Percentiles rank a stretch among this genome's conserved stretches.
Evolutionary conservation across 2,888 invertebrate genomes (phyloP).

Genomic region (Anoplius nigerrimus): DNA sequence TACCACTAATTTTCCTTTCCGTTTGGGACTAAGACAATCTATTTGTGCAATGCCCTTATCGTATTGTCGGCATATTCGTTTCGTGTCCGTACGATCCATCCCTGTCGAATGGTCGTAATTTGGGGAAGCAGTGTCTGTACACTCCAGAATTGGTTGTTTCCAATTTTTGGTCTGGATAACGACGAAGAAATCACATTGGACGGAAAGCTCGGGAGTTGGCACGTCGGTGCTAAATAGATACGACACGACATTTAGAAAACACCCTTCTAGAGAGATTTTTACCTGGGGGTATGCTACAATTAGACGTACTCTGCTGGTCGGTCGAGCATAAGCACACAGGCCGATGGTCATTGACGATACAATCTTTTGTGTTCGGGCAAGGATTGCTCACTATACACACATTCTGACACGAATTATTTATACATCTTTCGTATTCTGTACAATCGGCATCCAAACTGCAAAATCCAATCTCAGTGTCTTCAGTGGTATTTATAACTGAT

Average conservation of each 20-base stretch:
- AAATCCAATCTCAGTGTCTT: slow-evolving; percentile 13
- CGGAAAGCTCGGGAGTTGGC: slow-evolving; percentile 37
- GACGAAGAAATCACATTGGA: slow-evolving; percentile 35
- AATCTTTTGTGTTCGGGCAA: slow-evolving; percentile 85
- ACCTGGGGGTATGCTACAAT: slow-evolving; percentile 81
- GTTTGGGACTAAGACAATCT: background rate
- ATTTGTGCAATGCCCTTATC: slow-evolving; percentile 19
- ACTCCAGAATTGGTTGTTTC: slow-evolving; percentile 60
- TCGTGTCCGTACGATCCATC: slow-evolving; percentile 16
- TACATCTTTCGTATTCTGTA: slow-evolving; percentile 75
- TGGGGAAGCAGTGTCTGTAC: slow-evolving; percentile 30
- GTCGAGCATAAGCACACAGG: slow-evolving; percentile 84
- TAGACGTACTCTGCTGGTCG: slow-evolving; percentile 71
- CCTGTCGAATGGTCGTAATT: slow-evolving; percentile 21
- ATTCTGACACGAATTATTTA: slow-evolving; percentile 76
- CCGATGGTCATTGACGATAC: slow-evolving; percentile 84
- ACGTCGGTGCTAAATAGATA: slow-evolving; percentile 38
- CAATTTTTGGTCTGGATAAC: slow-evolving; percentile 56
- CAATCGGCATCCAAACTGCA: slow-evolving; percentile 73
- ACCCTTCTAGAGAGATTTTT: slow-evolving; percentile 70
- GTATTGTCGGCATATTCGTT: slow-evolving; percentile 10
- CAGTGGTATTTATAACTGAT: slow-evolving; percentile 11
- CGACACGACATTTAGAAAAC: slow-evolving; percentile 54
- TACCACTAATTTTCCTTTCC: background rate
- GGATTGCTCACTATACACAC: slow-evolving; percentile 77